A percentile compares a stretch with the other conserved stretches of the same genome.
These are phyloP conservation scores for Drosophila kepulauana DNA, from an alignment of 1,140 invertebrate genomes.

Conservation along the genomic window DNA sequence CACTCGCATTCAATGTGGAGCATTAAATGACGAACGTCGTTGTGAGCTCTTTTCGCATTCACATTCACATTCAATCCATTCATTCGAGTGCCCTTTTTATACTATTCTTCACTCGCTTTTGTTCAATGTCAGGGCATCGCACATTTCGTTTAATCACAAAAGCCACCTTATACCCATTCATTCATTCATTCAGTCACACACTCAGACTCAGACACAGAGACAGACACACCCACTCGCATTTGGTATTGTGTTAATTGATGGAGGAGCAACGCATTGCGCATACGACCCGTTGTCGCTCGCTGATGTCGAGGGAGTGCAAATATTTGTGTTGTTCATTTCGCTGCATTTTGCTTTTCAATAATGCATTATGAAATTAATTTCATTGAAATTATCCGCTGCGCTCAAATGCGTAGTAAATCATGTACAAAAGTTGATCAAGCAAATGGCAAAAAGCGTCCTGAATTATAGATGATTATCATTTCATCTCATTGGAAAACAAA, in stretches of 20 bases:
- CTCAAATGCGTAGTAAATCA: constrained; percentile 37
- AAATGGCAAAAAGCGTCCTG: constrained; percentile 6
- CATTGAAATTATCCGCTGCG: constrained; percentile 33
- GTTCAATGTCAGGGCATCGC: constrained; percentile 15
- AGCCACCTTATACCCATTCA: background rate
- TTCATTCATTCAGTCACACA: background rate
- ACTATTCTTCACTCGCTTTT: constrained; percentile 20
- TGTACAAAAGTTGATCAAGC: constrained; percentile 29
- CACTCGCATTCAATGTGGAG: constrained; percentile 17
- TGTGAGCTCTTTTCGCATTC: constrained; percentile 25
- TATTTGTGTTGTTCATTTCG: constrained; percentile 38
- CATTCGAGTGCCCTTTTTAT: constrained; percentile 19
- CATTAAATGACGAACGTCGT: constrained; percentile 44
- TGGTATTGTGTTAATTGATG: constrained; percentile 62
- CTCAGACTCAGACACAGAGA: background rate
- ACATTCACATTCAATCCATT: constrained; percentile 1
- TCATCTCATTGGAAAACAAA: constrained; percentile 14
- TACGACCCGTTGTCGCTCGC: constrained; percentile 18
- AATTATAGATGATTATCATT: constrained; percentile 11
- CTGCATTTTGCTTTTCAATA: constrained; percentile 39
- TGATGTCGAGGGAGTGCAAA: constrained; percentile 18
- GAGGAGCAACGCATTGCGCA: constrained; percentile 40
- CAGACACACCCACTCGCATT: constrained; percentile 7
- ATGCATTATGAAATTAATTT: constrained; percentile 57
- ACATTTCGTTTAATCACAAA: constrained; percentile 42